Percentiles rank a stretch among this genome's conserved stretches.
Evolutionary conservation across 64 coral and sea anemone species (phyloP).

Genomic region (Pocillopora damicornis): DNA sequence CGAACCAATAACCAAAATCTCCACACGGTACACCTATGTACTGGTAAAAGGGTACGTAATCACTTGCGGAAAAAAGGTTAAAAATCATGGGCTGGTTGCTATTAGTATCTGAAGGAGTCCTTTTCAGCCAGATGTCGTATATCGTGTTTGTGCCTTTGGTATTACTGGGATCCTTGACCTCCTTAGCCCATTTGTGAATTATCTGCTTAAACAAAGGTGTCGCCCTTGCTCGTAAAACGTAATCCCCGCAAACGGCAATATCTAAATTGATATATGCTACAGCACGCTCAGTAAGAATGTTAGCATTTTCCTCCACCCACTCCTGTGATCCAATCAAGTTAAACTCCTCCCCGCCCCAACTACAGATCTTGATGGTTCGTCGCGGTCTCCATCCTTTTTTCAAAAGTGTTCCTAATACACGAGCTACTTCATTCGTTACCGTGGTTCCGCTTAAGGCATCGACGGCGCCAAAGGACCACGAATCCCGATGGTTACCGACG

Average conservation of each 20-base stretch:
- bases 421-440: slow-evolving; percentile 78
- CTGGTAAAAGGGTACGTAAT: slow-evolving; percentile 64
- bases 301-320: slow-evolving; percentile 80
- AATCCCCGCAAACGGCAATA: slow-evolving; percentile 70
- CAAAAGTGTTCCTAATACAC: slow-evolving; percentile 59
- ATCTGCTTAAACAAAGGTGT: slow-evolving; percentile 72
- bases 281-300: slow-evolving; percentile 55
- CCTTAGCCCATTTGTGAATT: slow-evolving; percentile 39
- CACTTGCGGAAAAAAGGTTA: slow-evolving; percentile 75
- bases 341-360: slow-evolving; percentile 87
- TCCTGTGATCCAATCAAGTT: slow-evolving; percentile 66
- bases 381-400: slow-evolving; percentile 78
- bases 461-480: slow-evolving; percentile 77
- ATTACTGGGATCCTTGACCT: slow-evolving; percentile 42
- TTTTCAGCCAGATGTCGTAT: slow-evolving; percentile 70
- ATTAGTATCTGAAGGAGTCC: slow-evolving; percentile 37
- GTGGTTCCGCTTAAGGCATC: slow-evolving; percentile 82
- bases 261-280: slow-evolving; percentile 82
- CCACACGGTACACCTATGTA: slow-evolving; percentile 51
- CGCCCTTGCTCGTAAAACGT: slow-evolving; percentile 52
- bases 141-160: slow-evolving; percentile 8
- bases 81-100: slow-evolving; percentile 12
- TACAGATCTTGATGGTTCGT: slow-evolving; percentile 78
- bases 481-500: slow-evolving; percentile 86
- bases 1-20: slow-evolving; percentile 57